Evolutionary conservation across 1,140 invertebrate genomes (phyloP).

Genomic region (Gonatopus flavifemur): DNA sequence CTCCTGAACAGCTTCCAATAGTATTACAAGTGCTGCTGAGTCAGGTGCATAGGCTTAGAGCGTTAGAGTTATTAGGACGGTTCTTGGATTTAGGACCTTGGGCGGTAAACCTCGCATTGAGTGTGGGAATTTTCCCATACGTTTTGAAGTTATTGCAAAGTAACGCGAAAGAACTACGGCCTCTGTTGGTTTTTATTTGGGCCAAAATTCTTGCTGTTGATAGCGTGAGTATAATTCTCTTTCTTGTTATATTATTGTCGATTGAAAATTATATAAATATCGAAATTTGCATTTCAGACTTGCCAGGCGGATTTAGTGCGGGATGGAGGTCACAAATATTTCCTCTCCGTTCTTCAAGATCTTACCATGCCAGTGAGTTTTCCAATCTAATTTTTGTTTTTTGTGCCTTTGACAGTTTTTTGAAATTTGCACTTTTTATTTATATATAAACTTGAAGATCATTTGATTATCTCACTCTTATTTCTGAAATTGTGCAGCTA

Average conservation of each 20-base stretch:
- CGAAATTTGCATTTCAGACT: slow-evolving; percentile 65
- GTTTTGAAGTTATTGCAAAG: slow-evolving; percentile 95
- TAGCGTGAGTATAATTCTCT: slow-evolving; percentile 66
- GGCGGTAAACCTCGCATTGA: slow-evolving; percentile 94
- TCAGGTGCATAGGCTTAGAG: slow-evolving; percentile 93
- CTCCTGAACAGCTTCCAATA: slow-evolving; percentile 96
- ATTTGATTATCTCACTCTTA: no score
- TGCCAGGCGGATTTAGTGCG: slow-evolving; percentile 95
- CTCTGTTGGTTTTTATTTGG: slow-evolving; percentile 97
- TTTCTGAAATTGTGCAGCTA: no score
- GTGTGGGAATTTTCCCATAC: slow-evolving; percentile 98
- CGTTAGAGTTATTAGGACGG: slow-evolving; percentile 90
- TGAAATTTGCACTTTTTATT: no score
- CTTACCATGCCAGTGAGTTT: slow-evolving; percentile 74
- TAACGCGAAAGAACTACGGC: slow-evolving; percentile 86
- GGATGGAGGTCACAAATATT: slow-evolving; percentile 94
- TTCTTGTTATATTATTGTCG: neutral
- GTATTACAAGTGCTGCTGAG: slow-evolving; percentile 96
- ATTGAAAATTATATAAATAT: neutral
- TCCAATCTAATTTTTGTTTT: no score
- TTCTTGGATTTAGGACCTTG: slow-evolving; percentile 96
- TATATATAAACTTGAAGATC: no score
- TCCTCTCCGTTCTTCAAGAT: slow-evolving; percentile 87
- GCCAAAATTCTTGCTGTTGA: slow-evolving; percentile 98
- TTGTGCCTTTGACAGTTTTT: no score